phyloP scores from a whole-genome alignment of 1,140 invertebrate genomes.

The Globodera rostochiensis region DNA sequence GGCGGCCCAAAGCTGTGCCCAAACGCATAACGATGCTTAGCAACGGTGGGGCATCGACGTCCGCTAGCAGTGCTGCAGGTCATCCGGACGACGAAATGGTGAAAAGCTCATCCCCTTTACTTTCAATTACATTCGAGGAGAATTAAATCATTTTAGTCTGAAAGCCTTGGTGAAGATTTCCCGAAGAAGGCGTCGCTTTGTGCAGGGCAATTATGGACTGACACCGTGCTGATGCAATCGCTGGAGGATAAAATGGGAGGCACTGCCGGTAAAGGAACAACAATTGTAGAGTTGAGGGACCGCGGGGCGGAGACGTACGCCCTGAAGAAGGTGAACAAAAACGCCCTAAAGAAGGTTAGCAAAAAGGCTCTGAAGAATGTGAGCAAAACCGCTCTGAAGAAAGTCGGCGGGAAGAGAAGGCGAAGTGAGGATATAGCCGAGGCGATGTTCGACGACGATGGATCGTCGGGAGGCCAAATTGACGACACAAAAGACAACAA shows the following conservation, averaged over 20 bases:
- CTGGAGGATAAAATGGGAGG: conserved; percentile 36
- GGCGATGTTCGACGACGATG: conserved; percentile 11
- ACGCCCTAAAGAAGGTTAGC: conserved; percentile 3
- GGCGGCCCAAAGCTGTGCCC: neutral
- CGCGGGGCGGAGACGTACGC: conserved; percentile 40
- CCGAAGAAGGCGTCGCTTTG: neutral
- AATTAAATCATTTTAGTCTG: neutral
- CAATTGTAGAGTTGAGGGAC: conserved; percentile 25
- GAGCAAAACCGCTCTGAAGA: conserved; percentile 5
- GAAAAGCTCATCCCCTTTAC: too few relatives aligned
- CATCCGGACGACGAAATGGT: neutral
- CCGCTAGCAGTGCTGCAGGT: too few relatives aligned
- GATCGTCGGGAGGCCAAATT: neutral
- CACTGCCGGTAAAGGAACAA: conserved; percentile 9
- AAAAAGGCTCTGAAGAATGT: conserved; percentile 7
- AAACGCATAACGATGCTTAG: neutral
- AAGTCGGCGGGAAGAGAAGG: conserved; percentile 10
- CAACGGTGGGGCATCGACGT: neutral
- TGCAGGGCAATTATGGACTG: conserved; percentile 48
- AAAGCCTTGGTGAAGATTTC: neutral
- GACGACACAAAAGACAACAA: conserved; percentile 6
- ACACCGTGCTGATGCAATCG: conserved; percentile 47
- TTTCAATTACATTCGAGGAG: conserved; percentile 25
- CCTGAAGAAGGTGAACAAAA: neutral
- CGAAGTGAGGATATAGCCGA: conserved; percentile 10